These are phyloP conservation scores for Neogobius melanostomus DNA, from an alignment of 2,113 vertebrate species.

Conservation along the genomic window DNA sequence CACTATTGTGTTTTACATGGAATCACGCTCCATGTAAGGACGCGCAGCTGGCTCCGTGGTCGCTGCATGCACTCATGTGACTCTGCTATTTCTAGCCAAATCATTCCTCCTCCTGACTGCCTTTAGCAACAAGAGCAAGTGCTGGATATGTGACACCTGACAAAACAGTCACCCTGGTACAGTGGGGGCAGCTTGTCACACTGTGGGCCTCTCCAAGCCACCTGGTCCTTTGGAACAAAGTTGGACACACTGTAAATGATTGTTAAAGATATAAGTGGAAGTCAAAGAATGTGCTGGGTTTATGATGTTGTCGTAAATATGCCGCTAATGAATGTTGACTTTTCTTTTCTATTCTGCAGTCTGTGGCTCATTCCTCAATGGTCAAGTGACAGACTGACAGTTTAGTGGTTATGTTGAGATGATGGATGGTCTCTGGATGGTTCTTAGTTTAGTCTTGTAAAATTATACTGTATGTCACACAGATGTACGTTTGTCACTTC, in stretches of 20 bases:
- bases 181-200: slow-evolving; percentile 35
- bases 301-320: not conserved
- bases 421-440: not conserved
- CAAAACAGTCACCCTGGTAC: slow-evolving; percentile 24
- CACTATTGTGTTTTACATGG: slow-evolving; percentile 21
- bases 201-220: slow-evolving; percentile 22
- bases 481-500: not conserved
- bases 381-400: slow-evolving; percentile 1
- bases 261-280: slow-evolving; percentile 14
- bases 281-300: not conserved
- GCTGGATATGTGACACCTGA: slow-evolving; percentile 69
- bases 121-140: slow-evolving; percentile 63
- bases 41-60: slow-evolving; percentile 64
- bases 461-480: not conserved
- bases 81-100: slow-evolving; percentile 73
- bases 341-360: slow-evolving; percentile 2
- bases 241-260: slow-evolving; percentile 3
- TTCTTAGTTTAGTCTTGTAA: not conserved
- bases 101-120: slow-evolving; percentile 53
- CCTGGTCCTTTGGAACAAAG: slow-evolving; percentile 23
- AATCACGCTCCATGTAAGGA: slow-evolving; percentile 67
- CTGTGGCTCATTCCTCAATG: not conserved
- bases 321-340: slow-evolving; percentile 6
- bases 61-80: slow-evolving; percentile 65
- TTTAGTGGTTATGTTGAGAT: not conserved